Conservation (phyloP, 2,113 vertebrate genomes). For the Rhynchomys soricoides region DNA sequence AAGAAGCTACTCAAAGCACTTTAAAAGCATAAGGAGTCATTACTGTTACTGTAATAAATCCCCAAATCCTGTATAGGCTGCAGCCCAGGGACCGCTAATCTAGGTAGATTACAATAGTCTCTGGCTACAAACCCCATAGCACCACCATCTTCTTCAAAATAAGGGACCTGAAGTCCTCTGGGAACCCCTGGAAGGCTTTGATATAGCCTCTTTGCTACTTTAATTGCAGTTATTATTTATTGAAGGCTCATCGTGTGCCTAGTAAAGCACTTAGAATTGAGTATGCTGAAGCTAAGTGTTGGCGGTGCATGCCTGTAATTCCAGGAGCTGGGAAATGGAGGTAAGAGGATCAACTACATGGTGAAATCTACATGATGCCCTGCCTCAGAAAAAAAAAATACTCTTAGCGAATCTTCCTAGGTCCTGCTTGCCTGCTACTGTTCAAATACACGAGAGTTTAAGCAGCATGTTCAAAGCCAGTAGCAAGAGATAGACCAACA, state of each 20-base stretch:
- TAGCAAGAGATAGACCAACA: neutral
- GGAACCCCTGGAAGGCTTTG: neutral
- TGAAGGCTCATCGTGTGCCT: neutral
- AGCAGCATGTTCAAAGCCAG: neutral
- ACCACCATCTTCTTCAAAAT: neutral
- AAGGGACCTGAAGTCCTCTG: neutral
- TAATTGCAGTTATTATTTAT: neutral
- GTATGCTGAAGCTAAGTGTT: neutral
- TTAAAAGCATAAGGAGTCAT: neutral
- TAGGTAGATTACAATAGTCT: neutral
- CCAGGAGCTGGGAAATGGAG: too few relatives aligned
- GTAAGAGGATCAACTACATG: neutral
- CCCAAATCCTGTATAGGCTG: rapidly evolving
- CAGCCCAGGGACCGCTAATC: neutral
- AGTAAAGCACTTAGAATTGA: neutral
- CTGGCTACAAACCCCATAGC: neutral
- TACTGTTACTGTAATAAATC: neutral
- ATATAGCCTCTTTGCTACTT: neutral
- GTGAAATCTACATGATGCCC: neutral
- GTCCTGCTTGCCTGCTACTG: neutral
- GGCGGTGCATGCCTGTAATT: neutral
- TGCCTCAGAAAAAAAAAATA: neutral
- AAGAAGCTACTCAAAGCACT: neutral
- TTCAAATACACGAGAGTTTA: neutral
- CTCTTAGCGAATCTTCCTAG: neutral